A percentile compares a stretch with the other conserved stretches of the same genome.
phyloP scores from a whole-genome alignment of 1,140 invertebrate species.

The Hylyphantes graminicola region DNA sequence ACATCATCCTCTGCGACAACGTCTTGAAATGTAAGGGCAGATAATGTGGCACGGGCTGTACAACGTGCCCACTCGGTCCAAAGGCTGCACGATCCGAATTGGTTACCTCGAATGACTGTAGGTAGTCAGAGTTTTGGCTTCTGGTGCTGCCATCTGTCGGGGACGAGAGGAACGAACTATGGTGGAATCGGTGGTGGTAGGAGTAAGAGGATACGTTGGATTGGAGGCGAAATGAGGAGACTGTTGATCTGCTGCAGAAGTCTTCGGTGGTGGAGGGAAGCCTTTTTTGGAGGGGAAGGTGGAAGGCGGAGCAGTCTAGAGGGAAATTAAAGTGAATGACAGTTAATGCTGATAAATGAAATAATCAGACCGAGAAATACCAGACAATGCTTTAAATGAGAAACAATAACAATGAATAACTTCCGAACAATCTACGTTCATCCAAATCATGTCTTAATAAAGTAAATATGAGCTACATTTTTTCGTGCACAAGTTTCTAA shows the following conservation, averaged over 20 bases:
- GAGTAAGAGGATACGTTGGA: constrained; percentile 49
- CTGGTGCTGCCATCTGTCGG: not conserved
- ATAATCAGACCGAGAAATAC: not conserved
- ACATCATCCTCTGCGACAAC: constrained; percentile 52
- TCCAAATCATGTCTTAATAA: no score
- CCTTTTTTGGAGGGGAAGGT: constrained; percentile 39
- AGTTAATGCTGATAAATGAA: not conserved
- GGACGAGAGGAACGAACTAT: constrained; percentile 32
- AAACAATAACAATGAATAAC: no score
- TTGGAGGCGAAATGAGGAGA: constrained; percentile 47
- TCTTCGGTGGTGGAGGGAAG: constrained; percentile 11
- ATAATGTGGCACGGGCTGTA: constrained; percentile 57
- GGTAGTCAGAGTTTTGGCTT: constrained; percentile 13
- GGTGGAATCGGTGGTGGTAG: constrained; percentile 43
- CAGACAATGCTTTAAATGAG: no score
- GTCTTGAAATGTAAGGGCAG: constrained; percentile 48
- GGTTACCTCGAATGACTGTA: not conserved
- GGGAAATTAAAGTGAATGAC: no score
- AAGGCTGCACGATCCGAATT: not conserved
- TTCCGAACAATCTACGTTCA: no score
- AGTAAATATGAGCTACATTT: no score
- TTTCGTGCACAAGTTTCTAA: no score
- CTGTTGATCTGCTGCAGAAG: constrained; percentile 45
- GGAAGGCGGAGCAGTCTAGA: constrained; percentile 50
- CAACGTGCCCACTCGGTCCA: constrained; percentile 9